These are phyloP conservation scores for Leptogaster cylindrica DNA, from an alignment of 2,888 invertebrate genomes.

Conservation along the genomic window DNA sequence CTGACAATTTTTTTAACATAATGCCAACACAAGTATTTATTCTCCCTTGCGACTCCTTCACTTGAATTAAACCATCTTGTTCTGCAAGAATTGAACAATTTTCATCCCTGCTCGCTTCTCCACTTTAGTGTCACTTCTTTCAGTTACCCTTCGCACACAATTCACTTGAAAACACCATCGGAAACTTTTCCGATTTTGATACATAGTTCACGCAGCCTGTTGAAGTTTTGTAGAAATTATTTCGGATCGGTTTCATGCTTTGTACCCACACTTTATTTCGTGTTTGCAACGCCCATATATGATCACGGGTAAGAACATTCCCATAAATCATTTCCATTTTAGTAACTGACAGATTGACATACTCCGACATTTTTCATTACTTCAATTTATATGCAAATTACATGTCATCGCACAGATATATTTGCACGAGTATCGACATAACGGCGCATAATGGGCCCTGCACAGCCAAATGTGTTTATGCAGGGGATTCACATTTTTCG, in stretches of 20 bases:
- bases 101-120: neutral
- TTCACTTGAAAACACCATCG: too few relatives aligned
- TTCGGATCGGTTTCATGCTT: neutral
- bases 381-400: slow-evolving; percentile 47
- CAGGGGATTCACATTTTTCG: too few relatives aligned
- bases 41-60: neutral
- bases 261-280: too few relatives aligned
- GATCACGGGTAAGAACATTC: neutral
- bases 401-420: slow-evolving; percentile 39
- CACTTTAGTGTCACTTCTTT: neutral
- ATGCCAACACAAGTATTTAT: neutral
- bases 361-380: slow-evolving; percentile 47
- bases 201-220: too few relatives aligned
- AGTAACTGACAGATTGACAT: slow-evolving; percentile 46
- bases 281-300: too few relatives aligned
- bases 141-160: too few relatives aligned
- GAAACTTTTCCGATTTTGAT: too few relatives aligned
- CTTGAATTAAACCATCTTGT: slow-evolving; percentile 17
- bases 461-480: neutral
- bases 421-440: slow-evolving; percentile 13
- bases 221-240: neutral
- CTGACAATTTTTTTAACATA: slow-evolving; percentile 1
- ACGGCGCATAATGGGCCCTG: neutral
- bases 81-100: neutral
- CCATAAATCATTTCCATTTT: slow-evolving; percentile 46